Evolutionary conservation across 2,113 vertebrate species (phyloP).

Genomic region (Taurulus bubalis): DNA sequence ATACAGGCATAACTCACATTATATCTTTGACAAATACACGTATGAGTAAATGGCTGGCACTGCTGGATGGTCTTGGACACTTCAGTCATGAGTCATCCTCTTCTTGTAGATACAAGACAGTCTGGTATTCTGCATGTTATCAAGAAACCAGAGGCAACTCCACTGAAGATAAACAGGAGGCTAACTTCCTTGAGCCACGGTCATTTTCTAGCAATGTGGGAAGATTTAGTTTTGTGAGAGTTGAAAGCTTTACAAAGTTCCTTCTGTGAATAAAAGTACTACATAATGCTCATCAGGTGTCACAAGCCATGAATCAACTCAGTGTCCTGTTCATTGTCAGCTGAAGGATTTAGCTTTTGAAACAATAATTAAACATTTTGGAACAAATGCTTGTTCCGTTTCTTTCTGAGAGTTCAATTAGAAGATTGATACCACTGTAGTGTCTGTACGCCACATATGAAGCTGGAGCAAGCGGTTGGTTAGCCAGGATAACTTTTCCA

Average conservation of each 20-base stretch:
- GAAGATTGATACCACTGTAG: not conserved
- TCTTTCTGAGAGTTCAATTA: not conserved
- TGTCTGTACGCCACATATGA: not conserved
- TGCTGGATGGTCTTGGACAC: slow-evolving; percentile 12
- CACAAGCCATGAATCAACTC: not conserved
- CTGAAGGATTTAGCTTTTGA: slow-evolving; percentile 1
- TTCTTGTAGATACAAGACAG: slow-evolving; percentile 15
- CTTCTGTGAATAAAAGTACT: slow-evolving; percentile 8
- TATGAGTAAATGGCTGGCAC: not conserved
- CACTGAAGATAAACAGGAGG: slow-evolving; percentile 35
- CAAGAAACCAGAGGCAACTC: slow-evolving; percentile 23
- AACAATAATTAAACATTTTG: slow-evolving; percentile 5
- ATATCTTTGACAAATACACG: slow-evolving; percentile 12
- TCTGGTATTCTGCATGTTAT: slow-evolving; percentile 41
- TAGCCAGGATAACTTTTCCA: not conserved
- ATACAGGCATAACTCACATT: slow-evolving; percentile 26
- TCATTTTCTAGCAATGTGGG: slow-evolving; percentile 13
- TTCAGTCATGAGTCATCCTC: slow-evolving; percentile 23
- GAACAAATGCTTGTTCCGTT: not conserved
- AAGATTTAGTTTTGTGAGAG: slow-evolving; percentile 6
- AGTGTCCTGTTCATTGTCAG: slow-evolving; percentile 4
- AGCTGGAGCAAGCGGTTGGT: not conserved
- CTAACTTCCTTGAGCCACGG: slow-evolving; percentile 19
- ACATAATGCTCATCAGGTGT: slow-evolving; percentile 16
- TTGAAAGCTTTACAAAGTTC: slow-evolving; percentile 1